Evolutionary conservation across 2,113 vertebrate genomes (phyloP).

Genomic region (Ciconia boyciana): DNA sequence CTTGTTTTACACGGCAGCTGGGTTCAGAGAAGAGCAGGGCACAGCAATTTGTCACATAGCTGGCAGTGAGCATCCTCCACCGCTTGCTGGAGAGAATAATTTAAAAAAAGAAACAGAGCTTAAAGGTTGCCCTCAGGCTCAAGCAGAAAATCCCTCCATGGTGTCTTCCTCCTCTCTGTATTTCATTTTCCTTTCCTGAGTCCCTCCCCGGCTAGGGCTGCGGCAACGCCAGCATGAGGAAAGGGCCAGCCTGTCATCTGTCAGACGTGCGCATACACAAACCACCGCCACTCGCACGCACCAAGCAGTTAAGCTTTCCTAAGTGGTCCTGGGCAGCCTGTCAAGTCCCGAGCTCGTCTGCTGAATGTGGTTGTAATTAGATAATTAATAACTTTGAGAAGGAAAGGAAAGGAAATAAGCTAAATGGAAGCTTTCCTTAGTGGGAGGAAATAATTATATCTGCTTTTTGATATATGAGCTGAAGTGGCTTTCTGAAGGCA

Average conservation of each 20-base stretch:
- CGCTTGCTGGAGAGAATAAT: not conserved
- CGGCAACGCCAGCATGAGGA: not conserved
- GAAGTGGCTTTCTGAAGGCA: constrained; percentile 30
- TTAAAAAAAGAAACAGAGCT: not conserved
- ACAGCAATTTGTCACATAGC: rapidly evolving
- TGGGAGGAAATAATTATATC: constrained; percentile 66
- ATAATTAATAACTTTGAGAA: constrained; percentile 67
- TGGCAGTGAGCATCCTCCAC: not conserved
- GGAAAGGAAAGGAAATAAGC: constrained; percentile 37
- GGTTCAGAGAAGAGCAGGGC: not conserved
- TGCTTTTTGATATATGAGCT: constrained; percentile 68
- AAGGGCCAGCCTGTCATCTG: not conserved
- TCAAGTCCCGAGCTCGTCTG: constrained; percentile 35
- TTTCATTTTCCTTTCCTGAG: not conserved
- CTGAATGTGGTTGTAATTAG: constrained; percentile 75
- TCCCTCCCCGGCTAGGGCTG: not conserved
- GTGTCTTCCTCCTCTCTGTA: not conserved
- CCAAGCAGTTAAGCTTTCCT: not conserved
- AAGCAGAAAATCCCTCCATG: rapidly evolving
- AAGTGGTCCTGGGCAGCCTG: constrained; percentile 62
- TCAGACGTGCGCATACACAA: not conserved
- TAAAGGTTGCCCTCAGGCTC: not conserved
- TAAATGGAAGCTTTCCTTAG: constrained; percentile 70
- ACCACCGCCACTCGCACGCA: not conserved
- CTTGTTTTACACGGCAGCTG: not conserved